Conservation (phyloP, 2,797 vertebrate species). For the Fratercula arctica region DNA sequence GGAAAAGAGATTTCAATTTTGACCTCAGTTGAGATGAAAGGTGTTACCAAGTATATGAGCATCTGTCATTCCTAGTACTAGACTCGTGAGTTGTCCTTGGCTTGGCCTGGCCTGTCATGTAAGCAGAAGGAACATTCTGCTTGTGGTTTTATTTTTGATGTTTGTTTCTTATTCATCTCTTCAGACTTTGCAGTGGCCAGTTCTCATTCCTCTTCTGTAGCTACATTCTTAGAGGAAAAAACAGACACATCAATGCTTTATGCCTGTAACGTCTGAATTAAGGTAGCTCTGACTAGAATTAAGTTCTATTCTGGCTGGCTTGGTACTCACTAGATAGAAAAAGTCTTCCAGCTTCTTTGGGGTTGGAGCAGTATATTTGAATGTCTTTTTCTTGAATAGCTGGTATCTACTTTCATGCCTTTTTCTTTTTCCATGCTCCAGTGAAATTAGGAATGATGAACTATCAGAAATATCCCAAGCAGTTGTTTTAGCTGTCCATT, state of each 20-base stretch:
- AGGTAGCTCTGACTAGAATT: not conserved
- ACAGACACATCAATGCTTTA: not conserved
- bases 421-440: not conserved
- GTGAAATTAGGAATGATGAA: not conserved
- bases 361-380: not conserved
- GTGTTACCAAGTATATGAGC: not conserved
- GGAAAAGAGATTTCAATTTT: not conserved
- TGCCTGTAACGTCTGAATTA: not conserved
- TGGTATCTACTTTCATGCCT: not conserved
- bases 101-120: not conserved
- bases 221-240: not conserved
- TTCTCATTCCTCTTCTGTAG: not conserved
- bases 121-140: not conserved
- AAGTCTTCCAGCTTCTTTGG: not conserved
- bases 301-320: not conserved
- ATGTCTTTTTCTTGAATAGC: not conserved
- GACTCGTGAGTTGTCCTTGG: not conserved
- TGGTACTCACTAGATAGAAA: not conserved
- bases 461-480: not conserved
- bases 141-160: not conserved
- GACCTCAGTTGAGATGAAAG: not conserved
- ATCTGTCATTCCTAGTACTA: not conserved
- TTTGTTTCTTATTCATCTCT: not conserved
- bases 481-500: not conserved
- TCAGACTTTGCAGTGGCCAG: not conserved